Evolutionary conservation across 2,113 vertebrate species (phyloP).

Genomic region (Steatornis caripensis): DNA sequence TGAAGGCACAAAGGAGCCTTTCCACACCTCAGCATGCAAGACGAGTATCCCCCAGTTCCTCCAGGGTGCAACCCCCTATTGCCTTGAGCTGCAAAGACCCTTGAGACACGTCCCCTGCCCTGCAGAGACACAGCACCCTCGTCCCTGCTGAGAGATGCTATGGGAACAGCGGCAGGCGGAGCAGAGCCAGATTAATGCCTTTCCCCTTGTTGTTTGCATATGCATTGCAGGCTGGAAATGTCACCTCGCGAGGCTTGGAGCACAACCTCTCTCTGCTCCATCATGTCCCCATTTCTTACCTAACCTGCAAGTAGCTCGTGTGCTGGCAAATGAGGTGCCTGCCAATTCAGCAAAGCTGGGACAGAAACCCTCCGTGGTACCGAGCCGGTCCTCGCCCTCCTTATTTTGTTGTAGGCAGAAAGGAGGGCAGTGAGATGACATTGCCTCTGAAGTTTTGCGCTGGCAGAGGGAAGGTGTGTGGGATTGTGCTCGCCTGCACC

Average conservation of each 20-base stretch:
- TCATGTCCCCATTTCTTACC: neutral
- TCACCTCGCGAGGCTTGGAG: neutral
- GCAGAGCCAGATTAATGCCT: neutral
- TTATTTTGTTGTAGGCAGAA: accelerated
- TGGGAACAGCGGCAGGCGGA: neutral
- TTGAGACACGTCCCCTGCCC: neutral
- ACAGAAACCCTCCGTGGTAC: neutral
- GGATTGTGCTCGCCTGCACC: neutral
- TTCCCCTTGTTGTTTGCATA: neutral
- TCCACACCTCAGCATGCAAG: too few relatives aligned
- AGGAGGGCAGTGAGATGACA: neutral
- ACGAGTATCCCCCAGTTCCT: accelerated
- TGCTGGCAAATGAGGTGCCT: neutral
- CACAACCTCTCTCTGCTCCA: neutral
- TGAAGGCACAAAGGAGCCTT: neutral
- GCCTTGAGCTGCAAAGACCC: neutral
- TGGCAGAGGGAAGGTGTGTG: neutral
- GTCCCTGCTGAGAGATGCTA: neutral
- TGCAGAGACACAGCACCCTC: neutral
- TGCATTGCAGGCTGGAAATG: neutral
- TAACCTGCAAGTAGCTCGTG: neutral
- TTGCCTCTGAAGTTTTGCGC: neutral
- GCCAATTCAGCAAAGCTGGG: neutral
- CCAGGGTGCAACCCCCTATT: neutral
- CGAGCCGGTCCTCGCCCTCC: neutral